Conservation (phyloP, 2,113 vertebrate genomes). For the Morone saxatilis region DNA sequence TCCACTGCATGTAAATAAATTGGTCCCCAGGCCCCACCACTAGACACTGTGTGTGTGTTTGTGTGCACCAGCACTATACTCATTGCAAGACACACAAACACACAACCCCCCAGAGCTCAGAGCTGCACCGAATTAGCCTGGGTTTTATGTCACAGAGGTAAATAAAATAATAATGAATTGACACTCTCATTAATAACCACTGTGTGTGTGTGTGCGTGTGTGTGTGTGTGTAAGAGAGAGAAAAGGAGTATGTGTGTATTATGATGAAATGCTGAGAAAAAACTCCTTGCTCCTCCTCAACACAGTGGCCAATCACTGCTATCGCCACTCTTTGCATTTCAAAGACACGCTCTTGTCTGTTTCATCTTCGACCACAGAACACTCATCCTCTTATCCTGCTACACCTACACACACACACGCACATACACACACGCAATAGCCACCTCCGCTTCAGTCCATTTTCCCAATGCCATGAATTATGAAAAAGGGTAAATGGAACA, state of each 20-base stretch:
- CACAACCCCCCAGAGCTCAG: slow-evolving; percentile 59
- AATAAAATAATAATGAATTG: slow-evolving; percentile 79
- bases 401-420: slow-evolving; percentile 41
- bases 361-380: slow-evolving; percentile 76
- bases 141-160: slow-evolving; percentile 70
- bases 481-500: slow-evolving; percentile 77
- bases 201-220: slow-evolving; percentile 19
- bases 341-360: slow-evolving; percentile 81
- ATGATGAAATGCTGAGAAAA: slow-evolving; percentile 77
- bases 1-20: slow-evolving; percentile 85
- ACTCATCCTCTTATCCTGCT: slow-evolving; percentile 64
- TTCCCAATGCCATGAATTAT: slow-evolving; percentile 78
- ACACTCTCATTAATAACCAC: slow-evolving; percentile 71
- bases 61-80: slow-evolving; percentile 22
- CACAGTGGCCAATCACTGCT: slow-evolving; percentile 70
- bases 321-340: slow-evolving; percentile 82
- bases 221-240: slow-evolving; percentile 24
- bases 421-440: slow-evolving; percentile 33
- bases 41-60: slow-evolving; percentile 33
- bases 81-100: slow-evolving; percentile 42
- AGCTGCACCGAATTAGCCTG: slow-evolving; percentile 64
- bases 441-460: slow-evolving; percentile 69
- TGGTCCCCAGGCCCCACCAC: slow-evolving; percentile 78
- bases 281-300: slow-evolving; percentile 63
- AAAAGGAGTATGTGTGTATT: slow-evolving; percentile 38